phyloP scores from a whole-genome alignment of 1,140 invertebrate genomes.

The Ips nitidus region DNA sequence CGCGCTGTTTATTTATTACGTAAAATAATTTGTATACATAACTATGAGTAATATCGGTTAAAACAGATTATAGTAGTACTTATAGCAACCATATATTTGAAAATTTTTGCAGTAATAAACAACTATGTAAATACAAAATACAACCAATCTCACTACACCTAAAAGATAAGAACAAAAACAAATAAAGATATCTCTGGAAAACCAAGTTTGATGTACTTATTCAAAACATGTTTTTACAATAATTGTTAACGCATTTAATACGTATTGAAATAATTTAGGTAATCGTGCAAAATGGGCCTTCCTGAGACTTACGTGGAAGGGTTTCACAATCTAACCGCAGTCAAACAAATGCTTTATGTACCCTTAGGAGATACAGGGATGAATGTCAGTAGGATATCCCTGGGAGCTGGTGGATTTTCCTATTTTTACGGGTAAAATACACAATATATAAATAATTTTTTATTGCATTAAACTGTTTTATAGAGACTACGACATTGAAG shows the following conservation, averaged over 20 bases:
- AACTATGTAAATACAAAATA: no score
- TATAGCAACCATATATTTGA: no score
- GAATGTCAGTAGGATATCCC: slow-evolving; percentile 58
- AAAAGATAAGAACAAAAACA: no score
- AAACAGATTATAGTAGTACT: no score
- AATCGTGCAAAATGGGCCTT: slow-evolving; percentile 12
- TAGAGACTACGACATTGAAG: slow-evolving; percentile 59
- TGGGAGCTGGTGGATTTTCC: slow-evolving; percentile 60
- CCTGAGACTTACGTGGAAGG: slow-evolving; percentile 55
- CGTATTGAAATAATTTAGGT: background rate
- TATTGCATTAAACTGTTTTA: background rate
- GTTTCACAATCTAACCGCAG: slow-evolving; percentile 61
- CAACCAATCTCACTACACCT: no score
- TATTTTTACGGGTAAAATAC: slow-evolving; percentile 58
- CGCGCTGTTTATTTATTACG: no score
- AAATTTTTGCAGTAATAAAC: no score
- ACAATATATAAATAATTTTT: background rate
- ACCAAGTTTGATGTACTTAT: no score
- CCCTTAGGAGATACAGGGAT: slow-evolving; percentile 59
- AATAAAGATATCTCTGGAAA: no score
- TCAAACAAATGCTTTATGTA: slow-evolving; percentile 61
- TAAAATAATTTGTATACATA: no score
- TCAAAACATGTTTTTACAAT: no score
- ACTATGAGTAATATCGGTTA: no score
- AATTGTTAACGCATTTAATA: background rate